A percentile compares a stretch with the other conserved stretches of the same genome.
phyloP scores from a whole-genome alignment of 2,113 vertebrate genomes.

The Prinia subflava region DNA sequence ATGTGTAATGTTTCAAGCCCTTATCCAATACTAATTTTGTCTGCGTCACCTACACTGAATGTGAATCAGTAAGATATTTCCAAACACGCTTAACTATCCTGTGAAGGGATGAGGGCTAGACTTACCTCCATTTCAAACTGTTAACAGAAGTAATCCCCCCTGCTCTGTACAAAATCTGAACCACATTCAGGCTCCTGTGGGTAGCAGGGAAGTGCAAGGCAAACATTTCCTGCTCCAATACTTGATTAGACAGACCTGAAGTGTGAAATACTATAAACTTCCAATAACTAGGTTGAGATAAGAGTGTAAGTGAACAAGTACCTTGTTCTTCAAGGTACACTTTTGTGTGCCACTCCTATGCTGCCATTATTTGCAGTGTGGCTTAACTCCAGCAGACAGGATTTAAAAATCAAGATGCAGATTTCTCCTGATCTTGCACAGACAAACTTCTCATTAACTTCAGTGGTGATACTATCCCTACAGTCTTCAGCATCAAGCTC shows the following conservation, averaged over 20 bases:
- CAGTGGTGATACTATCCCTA: background rate
- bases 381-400: background rate
- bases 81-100: background rate
- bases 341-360: background rate
- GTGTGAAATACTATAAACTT: background rate
- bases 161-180: background rate
- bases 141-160: background rate
- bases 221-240: background rate
- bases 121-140: background rate
- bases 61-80: background rate
- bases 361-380: background rate
- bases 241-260: background rate
- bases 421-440: background rate
- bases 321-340: background rate
- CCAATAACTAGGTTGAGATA: background rate
- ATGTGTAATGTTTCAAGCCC: background rate
- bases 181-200: background rate
- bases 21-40: background rate
- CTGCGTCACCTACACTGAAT: background rate
- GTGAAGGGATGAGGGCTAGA: background rate
- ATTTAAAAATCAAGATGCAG: background rate
- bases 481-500: background rate
- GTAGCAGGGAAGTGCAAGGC: background rate
- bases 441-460: background rate
- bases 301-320: too few relatives aligned